These are phyloP conservation scores for Harpagifer antarcticus DNA, from an alignment of 2,797 vertebrate genomes.

Conservation along the genomic window DNA sequence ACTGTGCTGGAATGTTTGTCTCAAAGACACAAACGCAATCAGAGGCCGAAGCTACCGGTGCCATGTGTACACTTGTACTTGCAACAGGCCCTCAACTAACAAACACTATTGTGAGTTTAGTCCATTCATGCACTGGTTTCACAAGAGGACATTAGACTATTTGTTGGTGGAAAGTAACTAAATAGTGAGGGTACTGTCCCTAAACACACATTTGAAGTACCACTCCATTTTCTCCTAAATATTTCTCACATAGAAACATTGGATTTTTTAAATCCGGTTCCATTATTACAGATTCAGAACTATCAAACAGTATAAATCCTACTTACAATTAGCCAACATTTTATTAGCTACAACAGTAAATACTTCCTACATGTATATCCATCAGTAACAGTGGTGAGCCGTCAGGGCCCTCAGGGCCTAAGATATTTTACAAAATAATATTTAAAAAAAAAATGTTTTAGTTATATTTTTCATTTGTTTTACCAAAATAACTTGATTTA, in stretches of 20 bases:
- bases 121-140: not conserved
- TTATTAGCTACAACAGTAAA: not conserved
- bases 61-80: constrained; percentile 32
- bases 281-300: not conserved
- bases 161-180: not conserved
- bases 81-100: constrained; percentile 11
- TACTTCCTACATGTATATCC: not conserved
- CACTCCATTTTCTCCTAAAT: not conserved
- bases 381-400: not conserved
- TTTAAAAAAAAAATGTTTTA: no score
- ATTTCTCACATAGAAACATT: not conserved
- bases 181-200: not conserved
- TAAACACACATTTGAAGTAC: not conserved
- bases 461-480: no score
- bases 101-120: constrained; percentile 12
- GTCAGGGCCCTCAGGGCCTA: no score
- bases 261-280: not conserved
- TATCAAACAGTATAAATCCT: not conserved
- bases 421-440: no score
- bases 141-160: not conserved
- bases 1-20: constrained; percentile 77
- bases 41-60: constrained; percentile 33
- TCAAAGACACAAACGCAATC: constrained; percentile 63
- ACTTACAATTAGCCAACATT: not conserved
- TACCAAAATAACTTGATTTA: no score